Conservation (phyloP, 2,797 vertebrate genomes). For the Pteronotus mesoamericanus region DNA sequence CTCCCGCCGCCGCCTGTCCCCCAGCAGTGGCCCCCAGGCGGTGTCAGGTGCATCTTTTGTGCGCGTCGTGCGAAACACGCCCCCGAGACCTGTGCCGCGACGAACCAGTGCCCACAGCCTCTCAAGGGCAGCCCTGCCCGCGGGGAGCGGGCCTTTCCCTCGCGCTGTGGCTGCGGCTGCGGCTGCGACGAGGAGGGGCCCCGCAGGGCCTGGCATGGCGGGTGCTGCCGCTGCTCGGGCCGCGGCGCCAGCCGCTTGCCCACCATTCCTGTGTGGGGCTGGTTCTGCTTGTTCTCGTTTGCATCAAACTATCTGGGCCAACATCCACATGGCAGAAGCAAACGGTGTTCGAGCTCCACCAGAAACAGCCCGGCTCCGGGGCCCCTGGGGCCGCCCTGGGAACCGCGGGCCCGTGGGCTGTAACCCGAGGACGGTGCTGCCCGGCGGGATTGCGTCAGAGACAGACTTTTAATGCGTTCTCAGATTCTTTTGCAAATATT, state of each 20-base stretch:
- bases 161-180: no score
- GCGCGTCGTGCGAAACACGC: fast-evolving
- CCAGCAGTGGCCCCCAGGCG: neutral
- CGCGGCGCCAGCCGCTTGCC: fast-evolving
- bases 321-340: neutral
- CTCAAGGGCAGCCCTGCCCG: neutral
- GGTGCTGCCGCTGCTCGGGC: neutral
- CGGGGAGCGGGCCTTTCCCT: neutral
- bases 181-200: no score
- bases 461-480: neutral
- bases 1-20: neutral
- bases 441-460: no score
- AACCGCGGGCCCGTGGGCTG: no score
- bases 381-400: no score
- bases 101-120: neutral
- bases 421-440: neutral
- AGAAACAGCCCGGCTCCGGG: no score
- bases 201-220: no score
- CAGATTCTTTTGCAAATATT: neutral
- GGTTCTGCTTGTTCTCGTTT: no score
- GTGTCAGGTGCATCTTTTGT: neutral
- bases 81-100: neutral
- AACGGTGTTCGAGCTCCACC: no score
- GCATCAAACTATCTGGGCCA: neutral
- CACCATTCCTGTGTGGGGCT: fast-evolving